A percentile compares a stretch with the other conserved stretches of the same genome.
These are phyloP conservation scores for Anser cygnoides DNA, from an alignment of 2,113 vertebrate genomes.

Conservation along the genomic window DNA sequence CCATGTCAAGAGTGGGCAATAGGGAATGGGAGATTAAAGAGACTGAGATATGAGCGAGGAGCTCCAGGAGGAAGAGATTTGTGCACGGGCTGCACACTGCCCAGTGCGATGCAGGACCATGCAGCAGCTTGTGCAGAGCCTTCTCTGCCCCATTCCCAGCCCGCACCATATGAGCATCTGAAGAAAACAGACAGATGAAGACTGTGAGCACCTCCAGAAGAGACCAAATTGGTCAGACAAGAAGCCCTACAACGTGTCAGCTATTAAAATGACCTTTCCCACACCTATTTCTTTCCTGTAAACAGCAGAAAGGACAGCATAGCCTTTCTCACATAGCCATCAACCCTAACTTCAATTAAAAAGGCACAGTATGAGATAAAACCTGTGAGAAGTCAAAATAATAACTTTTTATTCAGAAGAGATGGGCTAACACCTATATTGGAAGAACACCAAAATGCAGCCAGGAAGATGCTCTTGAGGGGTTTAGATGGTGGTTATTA, in stretches of 20 bases:
- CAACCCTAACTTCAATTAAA: not conserved
- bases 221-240: not conserved
- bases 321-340: not conserved
- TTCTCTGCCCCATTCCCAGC: not conserved
- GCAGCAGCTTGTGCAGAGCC: accelerated
- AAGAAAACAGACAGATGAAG: not conserved
- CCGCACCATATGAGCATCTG: not conserved
- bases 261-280: not conserved
- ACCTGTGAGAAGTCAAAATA: accelerated
- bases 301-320: not conserved
- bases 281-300: not conserved
- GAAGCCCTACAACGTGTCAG: not conserved
- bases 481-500: not conserved
- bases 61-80: not conserved
- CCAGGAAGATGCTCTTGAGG: not conserved
- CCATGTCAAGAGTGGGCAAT: not conserved
- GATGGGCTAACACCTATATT: not conserved
- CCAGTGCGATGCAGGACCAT: accelerated
- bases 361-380: not conserved
- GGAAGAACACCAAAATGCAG: not conserved
- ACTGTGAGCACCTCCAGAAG: not conserved
- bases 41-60: not conserved
- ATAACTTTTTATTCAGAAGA: not conserved
- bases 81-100: accelerated
- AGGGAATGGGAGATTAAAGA: not conserved